Conservation (phyloP, 92 coral and sea anemone species). For the Epizoanthus scotinus region DNA sequence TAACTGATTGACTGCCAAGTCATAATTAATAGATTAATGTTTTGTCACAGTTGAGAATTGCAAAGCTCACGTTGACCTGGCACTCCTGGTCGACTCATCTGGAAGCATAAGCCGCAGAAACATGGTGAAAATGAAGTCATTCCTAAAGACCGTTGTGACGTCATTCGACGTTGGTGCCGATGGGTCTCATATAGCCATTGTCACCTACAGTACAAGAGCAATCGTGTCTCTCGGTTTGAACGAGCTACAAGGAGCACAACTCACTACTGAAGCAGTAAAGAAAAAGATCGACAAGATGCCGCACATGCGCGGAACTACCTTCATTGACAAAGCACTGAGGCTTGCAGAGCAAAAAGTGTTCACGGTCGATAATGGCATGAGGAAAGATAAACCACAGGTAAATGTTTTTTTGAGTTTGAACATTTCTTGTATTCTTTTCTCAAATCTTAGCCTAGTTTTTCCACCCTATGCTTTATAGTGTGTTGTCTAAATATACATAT, state of each 20-base stretch:
- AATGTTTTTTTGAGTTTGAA: too few species aligned
- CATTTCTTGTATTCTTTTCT: too few species aligned
- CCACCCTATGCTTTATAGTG: too few species aligned
- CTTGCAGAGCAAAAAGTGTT: constrained; percentile 20
- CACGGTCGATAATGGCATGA: constrained; percentile 20
- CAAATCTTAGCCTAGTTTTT: too few species aligned
- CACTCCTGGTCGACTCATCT: constrained; percentile 21
- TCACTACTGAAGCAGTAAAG: constrained; percentile 4
- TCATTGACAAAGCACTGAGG: constrained; percentile 18
- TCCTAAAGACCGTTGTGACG: constrained; percentile 3
- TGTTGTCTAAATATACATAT: too few species aligned
- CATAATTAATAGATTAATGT: too few species aligned
- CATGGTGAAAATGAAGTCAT: constrained; percentile 15
- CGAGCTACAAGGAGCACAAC: constrained; percentile 2
- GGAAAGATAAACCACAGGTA: constrained; percentile 31
- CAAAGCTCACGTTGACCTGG: constrained; percentile 23
- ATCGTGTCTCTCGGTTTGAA: constrained; percentile 10
- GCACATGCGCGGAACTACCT: constrained; percentile 29
- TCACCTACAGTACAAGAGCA: constrained; percentile 18
- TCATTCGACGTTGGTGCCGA: constrained; percentile 7
- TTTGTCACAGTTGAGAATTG: constrained; percentile 5
- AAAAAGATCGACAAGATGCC: constrained; percentile 26
- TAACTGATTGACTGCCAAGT: too few species aligned
- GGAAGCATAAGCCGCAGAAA: constrained; percentile 36
- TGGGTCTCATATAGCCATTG: constrained; percentile 20